Base-by-base conservation (phyloP, 2,888 invertebrate species). In the Campoplex nolae region DNA sequence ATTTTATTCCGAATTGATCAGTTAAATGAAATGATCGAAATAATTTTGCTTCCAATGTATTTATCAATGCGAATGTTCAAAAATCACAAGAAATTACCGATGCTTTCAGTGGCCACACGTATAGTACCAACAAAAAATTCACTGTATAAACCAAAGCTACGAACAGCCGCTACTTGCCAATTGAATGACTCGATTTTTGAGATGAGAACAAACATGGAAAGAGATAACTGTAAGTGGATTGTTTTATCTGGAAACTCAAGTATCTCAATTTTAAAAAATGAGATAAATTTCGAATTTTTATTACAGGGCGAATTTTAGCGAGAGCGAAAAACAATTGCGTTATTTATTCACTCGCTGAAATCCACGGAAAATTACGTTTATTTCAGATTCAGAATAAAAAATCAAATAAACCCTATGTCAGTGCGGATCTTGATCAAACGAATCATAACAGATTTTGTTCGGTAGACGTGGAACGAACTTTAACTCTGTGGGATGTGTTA, bases 391-490 rank as follows among this genome's bases (percentile, higher is more conserved):
- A 92, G 18, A 83, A 76, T 18, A 86, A 91, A 82, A 3, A 62
- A 18, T 93, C 93, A n/a, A 88, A 88, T 18, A 6, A 89, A 65
- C 93, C 93, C 32, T 93, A 90, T 82, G 86, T 92, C 71, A 92
- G 93, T 73, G 92, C 90, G 75, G 94, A 94, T 89, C 89, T 94
- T 51, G 90, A 90, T 88, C 87, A 89, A 3, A 83, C 84, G n/a
- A 88, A 92, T 85, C 2, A 35, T 16, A 91, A 92, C 83, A 88
- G 89, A 77, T 93, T 90, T 89, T 93, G 93, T 65, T 91, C 92
- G 28, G 68, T 90, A 32, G 90, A 90, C 82, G 89, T 89, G 23
- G 89, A 91, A 42, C 90, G 92, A 88, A 84, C 75, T 28, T 70
- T 94, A 28, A 86, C 83, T 28, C 75, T 94, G 76, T 92, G 93